Base-by-base conservation (phyloP, 1,140 invertebrate species). In the Papilio dardanus region DNA sequence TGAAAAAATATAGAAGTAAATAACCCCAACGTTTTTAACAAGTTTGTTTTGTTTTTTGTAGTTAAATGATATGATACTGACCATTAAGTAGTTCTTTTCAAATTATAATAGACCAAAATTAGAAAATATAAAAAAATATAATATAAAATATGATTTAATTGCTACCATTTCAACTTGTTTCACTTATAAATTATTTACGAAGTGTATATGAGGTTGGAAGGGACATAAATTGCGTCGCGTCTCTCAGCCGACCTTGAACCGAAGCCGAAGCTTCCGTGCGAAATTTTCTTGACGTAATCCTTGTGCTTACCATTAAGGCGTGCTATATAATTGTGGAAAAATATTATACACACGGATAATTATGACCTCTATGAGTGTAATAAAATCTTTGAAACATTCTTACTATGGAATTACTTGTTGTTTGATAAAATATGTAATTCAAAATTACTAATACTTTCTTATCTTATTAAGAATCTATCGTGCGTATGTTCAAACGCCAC, bases 201-300 rank as follows among this genome's bases (percentile, higher is more conserved):
- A 62, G 21, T 62, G 3, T 62, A 24, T 58, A 62, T 28, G 54
- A 62, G 54, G 54, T 62, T 2, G 24, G 54, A 62, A 30, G 54
- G 54, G 54, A 62, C 54, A 62, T 58, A 58, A 58, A 58, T 58
- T 58, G 54, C 21, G 54, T 14, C 54, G 24, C 54, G 54, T 58
- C 28, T 28, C 50, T 54, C 19, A 54, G 19, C 21, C 54, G 21
- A 58, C 54, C 54, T 58, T 58, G 54, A 58, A 58, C 54, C 54
- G 24, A 58, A 30, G 21, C 21, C 21, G 24, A 58, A 10, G 54
- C 54, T 58, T 58, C 54, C 54, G 21, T 58, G 30, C 54, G 8
- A 58, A 58, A 58, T 58, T 28, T 58, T 58, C 54, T 58, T 58
- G 54, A 58, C 54, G 54, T 58, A 58, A 58, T 54, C 54, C 54